Conservation (phyloP, 2,888 invertebrate species). For the Caenorhabditis plicata region DNA sequence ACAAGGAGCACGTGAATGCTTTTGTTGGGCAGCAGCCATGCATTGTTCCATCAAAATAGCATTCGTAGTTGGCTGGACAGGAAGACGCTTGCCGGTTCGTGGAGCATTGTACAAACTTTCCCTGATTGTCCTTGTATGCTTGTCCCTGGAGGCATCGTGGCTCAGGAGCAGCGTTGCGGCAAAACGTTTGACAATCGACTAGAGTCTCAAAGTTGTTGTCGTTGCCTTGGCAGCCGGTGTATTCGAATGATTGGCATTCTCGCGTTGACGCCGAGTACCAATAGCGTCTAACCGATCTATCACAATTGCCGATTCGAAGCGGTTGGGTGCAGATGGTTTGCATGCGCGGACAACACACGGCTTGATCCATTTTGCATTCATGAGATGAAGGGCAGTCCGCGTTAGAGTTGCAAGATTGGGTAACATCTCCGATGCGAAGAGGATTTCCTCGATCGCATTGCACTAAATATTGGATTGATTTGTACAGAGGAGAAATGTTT, state of each 20-base stretch:
- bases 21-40: constrained; percentile 56
- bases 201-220: constrained; percentile 58
- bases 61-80: constrained; percentile 54
- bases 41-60: constrained; percentile 50
- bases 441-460: constrained; percentile 57
- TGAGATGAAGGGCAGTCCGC: constrained; percentile 54
- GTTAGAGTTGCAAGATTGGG: constrained; percentile 48
- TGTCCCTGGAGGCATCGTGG: constrained; percentile 53
- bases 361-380: constrained; percentile 55
- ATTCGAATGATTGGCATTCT: constrained; percentile 56
- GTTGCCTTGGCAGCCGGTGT: constrained; percentile 59
- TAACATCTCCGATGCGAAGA: constrained; percentile 50
- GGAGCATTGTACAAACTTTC: constrained; percentile 48
- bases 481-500: too few relatives aligned
- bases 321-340: constrained; percentile 59
- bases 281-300: constrained; percentile 45
- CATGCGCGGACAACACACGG: constrained; percentile 58
- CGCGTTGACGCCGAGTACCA: constrained; percentile 54
- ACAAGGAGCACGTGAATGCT: constrained; percentile 52
- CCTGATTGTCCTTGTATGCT: constrained; percentile 49
- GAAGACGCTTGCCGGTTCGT: constrained; percentile 38
- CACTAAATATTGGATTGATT: constrained; percentile 27
- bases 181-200: constrained; percentile 54
- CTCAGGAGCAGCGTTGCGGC: constrained; percentile 52
- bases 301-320: constrained; percentile 54